Evolutionary conservation across 92 coral and sea anemone genomes (phyloP), one percentile per base, ranked within the genome.

Genomic region (Anthopleura xanthogrammica): DNA sequence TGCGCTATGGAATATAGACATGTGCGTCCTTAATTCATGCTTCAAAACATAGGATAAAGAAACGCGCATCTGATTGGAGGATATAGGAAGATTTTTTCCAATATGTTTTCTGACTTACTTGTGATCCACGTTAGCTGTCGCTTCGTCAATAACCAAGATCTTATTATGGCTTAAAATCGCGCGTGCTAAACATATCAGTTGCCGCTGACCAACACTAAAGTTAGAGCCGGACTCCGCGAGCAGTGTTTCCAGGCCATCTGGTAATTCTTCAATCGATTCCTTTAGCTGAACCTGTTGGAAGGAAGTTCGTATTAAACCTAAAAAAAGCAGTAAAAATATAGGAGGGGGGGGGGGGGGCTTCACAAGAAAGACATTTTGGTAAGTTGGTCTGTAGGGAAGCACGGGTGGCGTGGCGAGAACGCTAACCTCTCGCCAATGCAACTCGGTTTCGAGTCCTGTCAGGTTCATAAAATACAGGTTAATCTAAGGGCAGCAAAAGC

Each of bases 201-300:
- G 98, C 91, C 98, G 95, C 91, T 95, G 98, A 81, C 98, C 98
- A 64, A 95, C 98, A 72, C 98, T 95, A 39, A 95, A 92, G 87
- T 95, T 95, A 73, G 94, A 92, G 66, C 98, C 98, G 29, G 91
- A 91, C 79, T 95, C 98, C 1, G 93, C 86, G 43, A 95, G 83
- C 66, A 84, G 89, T 54, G 94, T 88, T 17, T 92, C 89, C 66
- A 95, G 83, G 62, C 92, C 94, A 20, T 91, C 93, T 16, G 98
- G 94, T 22, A 91, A 62, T 17, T 88, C 95, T 40, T 91, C 93
- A 10, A 95, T 91, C 11, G 92, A 56, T 77, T 92, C 98, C 80
- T 94, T 95, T 2, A 95, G 88, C 77, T 95, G 98, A 20, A 95
- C 98, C 98, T 94, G 72, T 41, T 17, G 48, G 16, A 13, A 22